These are phyloP conservation scores for Fragum sueziense DNA, from an alignment of 2,888 invertebrate genomes.

Conservation along the genomic window DNA sequence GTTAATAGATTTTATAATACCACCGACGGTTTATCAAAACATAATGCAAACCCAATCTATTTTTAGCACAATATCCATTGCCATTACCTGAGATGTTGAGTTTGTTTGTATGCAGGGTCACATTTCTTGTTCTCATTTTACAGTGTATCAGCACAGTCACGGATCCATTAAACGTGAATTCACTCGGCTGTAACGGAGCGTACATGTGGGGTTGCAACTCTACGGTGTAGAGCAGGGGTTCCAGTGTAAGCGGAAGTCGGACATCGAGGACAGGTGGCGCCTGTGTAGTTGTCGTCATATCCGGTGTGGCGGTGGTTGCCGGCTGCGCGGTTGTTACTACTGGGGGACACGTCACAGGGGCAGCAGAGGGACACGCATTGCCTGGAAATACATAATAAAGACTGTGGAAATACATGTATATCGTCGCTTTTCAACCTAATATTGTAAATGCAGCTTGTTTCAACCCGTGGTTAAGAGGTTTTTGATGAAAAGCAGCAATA, in stretches of 20 bases:
- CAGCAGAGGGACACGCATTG: slow-evolving; percentile 33
- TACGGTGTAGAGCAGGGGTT: slow-evolving; percentile 74
- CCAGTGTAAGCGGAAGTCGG: slow-evolving; percentile 69
- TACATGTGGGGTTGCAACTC: slow-evolving; percentile 76
- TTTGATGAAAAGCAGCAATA: no score
- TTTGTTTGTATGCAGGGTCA: slow-evolving; percentile 71
- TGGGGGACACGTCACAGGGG: slow-evolving; percentile 16
- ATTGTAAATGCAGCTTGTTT: not conserved
- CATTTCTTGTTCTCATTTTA: slow-evolving; percentile 51
- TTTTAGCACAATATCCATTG: no score
- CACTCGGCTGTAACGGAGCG: slow-evolving; percentile 55
- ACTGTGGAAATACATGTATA: no score
- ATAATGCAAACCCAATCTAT: no score
- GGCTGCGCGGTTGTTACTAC: not conserved
- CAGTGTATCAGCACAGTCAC: slow-evolving; percentile 66
- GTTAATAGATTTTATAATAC: no score
- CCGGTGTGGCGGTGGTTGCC: not conserved
- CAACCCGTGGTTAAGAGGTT: no score
- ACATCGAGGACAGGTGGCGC: slow-evolving; percentile 59
- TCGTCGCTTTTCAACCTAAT: no score
- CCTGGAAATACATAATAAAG: slow-evolving; percentile 29
- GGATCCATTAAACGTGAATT: slow-evolving; percentile 72
- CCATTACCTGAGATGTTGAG: slow-evolving; percentile 66
- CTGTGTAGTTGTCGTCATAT: slow-evolving; percentile 39
- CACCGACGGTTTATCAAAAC: no score